Evolutionary conservation across 2,797 vertebrate genomes (phyloP).

Genomic region (Erithacus rubecula): DNA sequence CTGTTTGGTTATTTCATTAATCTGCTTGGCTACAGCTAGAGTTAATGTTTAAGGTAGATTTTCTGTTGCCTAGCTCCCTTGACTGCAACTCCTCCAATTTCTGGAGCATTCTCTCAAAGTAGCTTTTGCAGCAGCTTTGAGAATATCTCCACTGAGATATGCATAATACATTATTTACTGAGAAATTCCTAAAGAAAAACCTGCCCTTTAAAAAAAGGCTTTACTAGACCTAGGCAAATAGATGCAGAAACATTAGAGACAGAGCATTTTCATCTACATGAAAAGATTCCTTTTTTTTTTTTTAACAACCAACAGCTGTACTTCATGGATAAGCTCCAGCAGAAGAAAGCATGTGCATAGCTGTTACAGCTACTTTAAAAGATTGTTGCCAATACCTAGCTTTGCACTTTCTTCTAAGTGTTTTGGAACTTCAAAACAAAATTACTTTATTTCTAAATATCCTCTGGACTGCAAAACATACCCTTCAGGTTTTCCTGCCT

Average conservation of each 20-base stretch:
- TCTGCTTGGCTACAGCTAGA: background rate
- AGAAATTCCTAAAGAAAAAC: constrained; percentile 33
- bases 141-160: background rate
- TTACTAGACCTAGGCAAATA: constrained; percentile 8
- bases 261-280: constrained; percentile 17
- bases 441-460: background rate
- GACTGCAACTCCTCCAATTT: background rate
- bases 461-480: background rate
- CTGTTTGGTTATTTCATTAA: background rate
- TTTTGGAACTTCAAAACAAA: background rate
- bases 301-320: constrained; percentile 13
- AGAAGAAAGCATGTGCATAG: background rate
- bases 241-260: constrained; percentile 21
- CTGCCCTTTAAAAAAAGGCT: constrained; percentile 33
- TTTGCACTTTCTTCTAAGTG: background rate
- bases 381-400: background rate
- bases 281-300: background rate
- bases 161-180: background rate
- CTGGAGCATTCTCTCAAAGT: background rate
- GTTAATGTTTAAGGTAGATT: background rate
- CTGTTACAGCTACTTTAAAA: background rate
- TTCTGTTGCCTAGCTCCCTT: background rate
- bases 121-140: constrained; percentile 7
- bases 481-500: background rate
- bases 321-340: constrained; percentile 35